Evolutionary conservation across 2,797 vertebrate genomes (phyloP), one percentile per base, ranked within the genome.

Genomic region (Scolopax rusticola): DNA sequence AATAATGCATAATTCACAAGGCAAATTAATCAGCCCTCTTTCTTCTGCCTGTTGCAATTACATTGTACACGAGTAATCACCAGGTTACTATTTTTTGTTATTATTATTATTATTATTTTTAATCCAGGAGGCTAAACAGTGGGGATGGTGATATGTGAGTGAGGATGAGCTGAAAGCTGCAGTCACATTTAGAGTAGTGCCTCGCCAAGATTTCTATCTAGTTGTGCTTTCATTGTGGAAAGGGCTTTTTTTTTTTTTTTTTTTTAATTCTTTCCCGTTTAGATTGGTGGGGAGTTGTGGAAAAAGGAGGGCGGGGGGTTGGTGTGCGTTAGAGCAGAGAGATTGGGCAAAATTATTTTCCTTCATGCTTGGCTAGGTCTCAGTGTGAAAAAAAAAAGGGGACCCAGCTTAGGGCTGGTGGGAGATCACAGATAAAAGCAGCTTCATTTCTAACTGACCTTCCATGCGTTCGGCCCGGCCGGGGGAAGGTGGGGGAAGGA

Each of bases 301-400:
- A 59, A 81, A 92, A 95, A 82, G 79, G 79, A 88, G 56, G 88
- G 68, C 3, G 47, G 89, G 89, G 95, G 94, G 96, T 79, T 95
- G 95, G 94, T 97, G 98, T 12, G 98, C 97, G 90, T 97, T 90
- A 95, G 97, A 98, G 98, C 98, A 98, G 97, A 97, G 98, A 98
- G 98, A 99, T 99, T 98, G 99, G 98, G 98, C 98, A 99, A 99
- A 99, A 99, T 99, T 99, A 99, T 99, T 99, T 99, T 99, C 98
- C 98, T 99, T 99, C 99, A 99, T 99, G 99, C 99, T 98, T 98
- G 98, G 98, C 98, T 99, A 99, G 98, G 98, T 98, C 98, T 98
- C 98, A 98, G 98, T 98, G 99, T 98, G 98, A 43, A 43, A 43
- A 98, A 98, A 98, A 98, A 98, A 98, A 98, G 98, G 99, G 98